Evolutionary conservation across 2,113 vertebrate species (phyloP).

Genomic region (Eretmochelys imbricata): DNA sequence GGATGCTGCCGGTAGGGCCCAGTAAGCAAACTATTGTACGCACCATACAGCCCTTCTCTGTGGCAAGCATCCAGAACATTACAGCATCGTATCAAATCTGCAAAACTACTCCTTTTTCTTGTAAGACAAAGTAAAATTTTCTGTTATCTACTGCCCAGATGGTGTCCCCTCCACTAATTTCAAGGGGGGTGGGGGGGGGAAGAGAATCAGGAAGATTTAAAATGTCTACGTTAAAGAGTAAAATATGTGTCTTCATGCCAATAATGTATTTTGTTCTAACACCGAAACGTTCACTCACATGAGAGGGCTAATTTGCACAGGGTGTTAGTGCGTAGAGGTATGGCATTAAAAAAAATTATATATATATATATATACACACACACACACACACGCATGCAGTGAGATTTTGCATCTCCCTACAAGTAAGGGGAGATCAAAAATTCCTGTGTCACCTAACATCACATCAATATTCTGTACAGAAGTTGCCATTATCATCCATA

Average conservation of each 20-base stretch:
- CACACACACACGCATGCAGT: constrained; percentile 32
- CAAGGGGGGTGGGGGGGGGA: neutral
- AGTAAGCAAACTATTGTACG: neutral
- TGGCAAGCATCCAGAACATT: constrained; percentile 19
- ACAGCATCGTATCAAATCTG: constrained; percentile 21
- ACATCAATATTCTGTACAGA: neutral
- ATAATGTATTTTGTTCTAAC: neutral
- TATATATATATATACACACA: too few relatives aligned
- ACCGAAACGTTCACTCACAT: constrained; percentile 49
- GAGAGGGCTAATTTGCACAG: constrained; percentile 62
- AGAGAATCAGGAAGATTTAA: constrained; percentile 18
- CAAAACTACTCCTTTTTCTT: constrained; percentile 53
- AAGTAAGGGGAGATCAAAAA: constrained; percentile 18
- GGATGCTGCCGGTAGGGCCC: constrained; percentile 15
- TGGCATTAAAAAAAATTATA: neutral
- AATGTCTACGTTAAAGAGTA: neutral
- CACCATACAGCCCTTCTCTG: constrained; percentile 12
- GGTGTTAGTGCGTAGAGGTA: constrained; percentile 47
- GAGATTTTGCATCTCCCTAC: constrained; percentile 11
- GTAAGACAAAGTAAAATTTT: constrained; percentile 54
- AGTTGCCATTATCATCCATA: neutral
- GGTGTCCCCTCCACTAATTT: constrained; percentile 20
- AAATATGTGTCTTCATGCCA: constrained; percentile 19
- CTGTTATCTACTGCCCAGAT: constrained; percentile 40
- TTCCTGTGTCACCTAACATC: neutral